Percentiles rank a stretch among this genome's conserved stretches.
phyloP scores from a whole-genome alignment of 2,888 invertebrate genomes.

The Uloborus plumipes region DNA sequence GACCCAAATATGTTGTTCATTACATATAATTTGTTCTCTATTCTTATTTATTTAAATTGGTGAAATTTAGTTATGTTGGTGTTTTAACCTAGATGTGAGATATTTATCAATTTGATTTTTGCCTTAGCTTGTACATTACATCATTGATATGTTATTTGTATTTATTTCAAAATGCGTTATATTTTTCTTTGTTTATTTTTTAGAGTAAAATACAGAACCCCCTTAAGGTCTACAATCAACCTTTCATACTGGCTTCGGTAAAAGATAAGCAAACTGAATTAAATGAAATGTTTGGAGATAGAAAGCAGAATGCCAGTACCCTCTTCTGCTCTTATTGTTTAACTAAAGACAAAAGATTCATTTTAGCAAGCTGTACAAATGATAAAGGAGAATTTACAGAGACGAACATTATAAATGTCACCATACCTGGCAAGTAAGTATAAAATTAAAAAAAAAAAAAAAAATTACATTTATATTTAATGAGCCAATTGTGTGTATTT shows the following conservation, averaged over 20 bases:
- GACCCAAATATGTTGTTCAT: background rate
- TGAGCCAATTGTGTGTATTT: too few relatives aligned
- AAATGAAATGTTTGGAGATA: constrained; percentile 74
- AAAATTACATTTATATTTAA: too few relatives aligned
- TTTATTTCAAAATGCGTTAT: too few relatives aligned
- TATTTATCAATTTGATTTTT: background rate
- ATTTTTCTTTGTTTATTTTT: background rate
- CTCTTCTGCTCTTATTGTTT: constrained; percentile 97
- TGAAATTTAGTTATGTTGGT: background rate
- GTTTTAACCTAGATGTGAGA: background rate
- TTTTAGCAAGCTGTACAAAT: constrained; percentile 94
- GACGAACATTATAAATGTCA: constrained; percentile 93
- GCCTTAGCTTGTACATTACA: background rate
- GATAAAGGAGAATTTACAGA: constrained; percentile 95
- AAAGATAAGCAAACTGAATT: constrained; percentile 85
- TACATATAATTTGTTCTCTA: background rate
- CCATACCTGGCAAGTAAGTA: constrained; percentile 85
- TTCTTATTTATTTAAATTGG: background rate
- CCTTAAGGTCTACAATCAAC: constrained; percentile 87
- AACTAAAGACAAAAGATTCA: constrained; percentile 95
- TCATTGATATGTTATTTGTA: background rate
- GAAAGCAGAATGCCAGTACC: constrained; percentile 77
- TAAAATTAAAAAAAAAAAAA: too few relatives aligned
- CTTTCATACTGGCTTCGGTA: constrained; percentile 90
- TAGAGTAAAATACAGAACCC: constrained; percentile 72